phyloP scores from a whole-genome alignment of 2,797 vertebrate species.

The Coracias cyanogaster region DNA sequence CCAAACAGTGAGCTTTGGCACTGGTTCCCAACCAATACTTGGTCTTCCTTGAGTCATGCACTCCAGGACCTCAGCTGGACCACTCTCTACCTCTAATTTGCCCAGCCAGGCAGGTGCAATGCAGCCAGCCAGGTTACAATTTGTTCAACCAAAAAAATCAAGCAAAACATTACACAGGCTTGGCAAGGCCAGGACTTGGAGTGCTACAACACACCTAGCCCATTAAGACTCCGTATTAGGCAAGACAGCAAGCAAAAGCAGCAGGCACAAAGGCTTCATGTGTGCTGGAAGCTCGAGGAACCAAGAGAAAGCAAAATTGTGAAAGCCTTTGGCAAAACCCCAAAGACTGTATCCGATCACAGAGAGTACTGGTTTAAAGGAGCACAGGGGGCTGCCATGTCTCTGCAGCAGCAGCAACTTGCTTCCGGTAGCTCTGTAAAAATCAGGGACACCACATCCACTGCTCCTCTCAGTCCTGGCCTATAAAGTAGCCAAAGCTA shows the following conservation, averaged over 20 bases:
- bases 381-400: not conserved
- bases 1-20: not conserved
- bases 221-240: not conserved
- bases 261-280: not conserved
- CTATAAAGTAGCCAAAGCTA: not conserved
- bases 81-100: not conserved
- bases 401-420: not conserved
- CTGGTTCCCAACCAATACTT: not conserved
- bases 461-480: not conserved
- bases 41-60: not conserved
- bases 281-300: not conserved
- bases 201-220: not conserved
- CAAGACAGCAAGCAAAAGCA: not conserved
- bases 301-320: not conserved
- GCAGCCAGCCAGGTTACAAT: not conserved
- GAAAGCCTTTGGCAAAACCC: not conserved
- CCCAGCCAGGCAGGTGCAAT: not conserved
- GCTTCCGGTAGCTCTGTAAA: constrained; percentile 1
- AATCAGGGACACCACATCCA: not conserved
- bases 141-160: not conserved
- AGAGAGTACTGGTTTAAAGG: not conserved
- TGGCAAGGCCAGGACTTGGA: not conserved
- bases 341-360: not conserved
- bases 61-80: not conserved
- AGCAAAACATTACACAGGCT: not conserved